These are phyloP conservation scores for Capromys pilorides DNA, from an alignment of 2,797 vertebrate genomes.

Conservation along the genomic window DNA sequence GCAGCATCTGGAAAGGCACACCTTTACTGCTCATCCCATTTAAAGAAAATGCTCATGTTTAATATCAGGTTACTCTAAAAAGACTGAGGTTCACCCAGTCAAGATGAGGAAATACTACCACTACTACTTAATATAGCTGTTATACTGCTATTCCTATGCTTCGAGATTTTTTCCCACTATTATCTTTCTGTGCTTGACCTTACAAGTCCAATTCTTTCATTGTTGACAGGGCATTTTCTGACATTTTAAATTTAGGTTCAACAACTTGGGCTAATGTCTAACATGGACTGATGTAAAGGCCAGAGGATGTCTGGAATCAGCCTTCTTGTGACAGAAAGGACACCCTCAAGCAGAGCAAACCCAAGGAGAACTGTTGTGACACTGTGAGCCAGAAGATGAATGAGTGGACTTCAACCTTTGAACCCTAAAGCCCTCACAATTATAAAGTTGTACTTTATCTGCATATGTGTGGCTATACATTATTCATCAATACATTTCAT, in stretches of 20 bases:
- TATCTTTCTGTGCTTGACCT: conserved; percentile 36
- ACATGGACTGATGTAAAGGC: not conserved
- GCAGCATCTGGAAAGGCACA: not conserved
- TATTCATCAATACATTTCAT: not conserved
- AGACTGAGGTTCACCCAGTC: not conserved
- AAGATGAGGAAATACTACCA: not conserved
- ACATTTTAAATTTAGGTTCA: conserved; percentile 37
- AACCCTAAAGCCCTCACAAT: not conserved
- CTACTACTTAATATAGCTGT: not conserved
- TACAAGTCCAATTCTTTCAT: not conserved
- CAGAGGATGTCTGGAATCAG: not conserved
- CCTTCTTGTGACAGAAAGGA: not conserved
- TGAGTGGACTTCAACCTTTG: not conserved
- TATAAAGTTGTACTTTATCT: not conserved
- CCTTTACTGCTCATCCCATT: not conserved
- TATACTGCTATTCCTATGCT: not conserved
- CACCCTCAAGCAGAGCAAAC: not conserved
- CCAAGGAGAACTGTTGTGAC: not conserved
- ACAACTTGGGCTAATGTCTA: not conserved
- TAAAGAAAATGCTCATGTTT: conserved; percentile 12
- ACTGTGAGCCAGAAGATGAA: not conserved
- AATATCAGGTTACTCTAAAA: not conserved
- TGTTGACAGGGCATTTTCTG: conserved; percentile 10
- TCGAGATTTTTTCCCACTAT: not conserved
- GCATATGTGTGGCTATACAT: not conserved